Evolutionary conservation across 1,140 invertebrate genomes (phyloP).

Genomic region (Cataglyphis hispanica): DNA sequence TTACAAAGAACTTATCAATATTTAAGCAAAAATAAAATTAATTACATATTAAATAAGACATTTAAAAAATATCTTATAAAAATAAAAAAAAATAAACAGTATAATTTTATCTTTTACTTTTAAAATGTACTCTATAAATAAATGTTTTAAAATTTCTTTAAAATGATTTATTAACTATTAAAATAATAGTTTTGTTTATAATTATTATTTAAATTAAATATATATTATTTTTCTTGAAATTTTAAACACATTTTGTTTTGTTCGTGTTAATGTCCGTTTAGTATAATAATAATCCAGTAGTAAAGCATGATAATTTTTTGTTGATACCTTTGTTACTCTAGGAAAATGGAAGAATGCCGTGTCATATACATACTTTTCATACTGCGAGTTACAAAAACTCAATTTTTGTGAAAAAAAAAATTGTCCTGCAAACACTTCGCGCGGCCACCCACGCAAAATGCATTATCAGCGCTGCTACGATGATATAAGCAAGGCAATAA

Average conservation of each 20-base stretch:
- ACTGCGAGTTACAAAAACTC: background rate
- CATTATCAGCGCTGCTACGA: constrained; percentile 44
- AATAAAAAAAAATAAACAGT: background rate
- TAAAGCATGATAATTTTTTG: constrained; percentile 18
- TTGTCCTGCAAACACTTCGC: background rate
- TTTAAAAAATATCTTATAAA: background rate
- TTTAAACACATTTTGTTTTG: background rate
- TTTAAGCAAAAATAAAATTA: constrained; percentile 6
- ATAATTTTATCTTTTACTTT: background rate
- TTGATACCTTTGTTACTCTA: constrained; percentile 12
- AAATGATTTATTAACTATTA: background rate
- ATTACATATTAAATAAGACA: background rate
- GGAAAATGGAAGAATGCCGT: background rate
- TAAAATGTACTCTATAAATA: background rate
- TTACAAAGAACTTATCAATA: background rate
- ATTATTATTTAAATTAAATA: constrained; percentile 1
- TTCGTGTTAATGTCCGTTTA: constrained; percentile 1
- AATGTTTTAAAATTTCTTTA: background rate
- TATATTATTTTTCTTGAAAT: background rate
- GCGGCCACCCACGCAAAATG: constrained; percentile 7
- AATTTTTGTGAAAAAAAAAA: constrained; percentile 7
- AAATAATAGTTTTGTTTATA: background rate
- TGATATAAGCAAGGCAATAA: constrained; percentile 41
- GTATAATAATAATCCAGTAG: background rate
- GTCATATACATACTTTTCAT: background rate